Percentiles rank a stretch among this genome's conserved stretches.
phyloP scores from a whole-genome alignment of 2,888 invertebrate species.

The Anarsia innoxiella region DNA sequence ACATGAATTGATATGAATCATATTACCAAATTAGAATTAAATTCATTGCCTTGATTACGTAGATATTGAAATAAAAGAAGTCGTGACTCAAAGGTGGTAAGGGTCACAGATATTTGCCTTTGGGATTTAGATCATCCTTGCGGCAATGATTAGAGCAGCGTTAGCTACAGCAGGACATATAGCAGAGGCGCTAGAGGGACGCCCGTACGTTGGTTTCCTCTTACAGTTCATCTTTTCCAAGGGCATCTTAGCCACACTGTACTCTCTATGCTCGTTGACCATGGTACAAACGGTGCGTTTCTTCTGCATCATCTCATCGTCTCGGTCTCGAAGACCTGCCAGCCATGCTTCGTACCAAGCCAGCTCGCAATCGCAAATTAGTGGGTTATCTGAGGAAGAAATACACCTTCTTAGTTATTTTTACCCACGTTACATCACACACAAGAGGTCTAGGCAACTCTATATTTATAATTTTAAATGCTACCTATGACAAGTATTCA shows the following conservation, averaged over 20 bases:
- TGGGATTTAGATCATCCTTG: slow-evolving; percentile 47
- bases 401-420: too few relatives aligned
- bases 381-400: slow-evolving; percentile 83
- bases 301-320: slow-evolving; percentile 92
- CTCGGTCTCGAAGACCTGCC: slow-evolving; percentile 83
- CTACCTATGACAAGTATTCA: neutral
- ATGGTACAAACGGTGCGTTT: slow-evolving; percentile 89
- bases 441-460: too few relatives aligned
- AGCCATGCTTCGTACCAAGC: slow-evolving; percentile 92
- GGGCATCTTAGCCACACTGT: slow-evolving; percentile 87
- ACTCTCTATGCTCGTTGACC: slow-evolving; percentile 87
- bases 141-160: slow-evolving; percentile 37
- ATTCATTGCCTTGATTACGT: too few relatives aligned
- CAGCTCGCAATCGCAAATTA: slow-evolving; percentile 90
- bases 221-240: slow-evolving; percentile 89
- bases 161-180: slow-evolving; percentile 35
- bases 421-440: too few relatives aligned
- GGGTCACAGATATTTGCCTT: too few relatives aligned
- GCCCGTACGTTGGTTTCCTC: slow-evolving; percentile 74
- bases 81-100: too few relatives aligned
- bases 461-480: neutral
- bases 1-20: too few relatives aligned
- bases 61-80: too few relatives aligned
- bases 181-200: slow-evolving; percentile 41
- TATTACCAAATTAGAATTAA: too few relatives aligned